Evolutionary conservation across 2,888 invertebrate species (phyloP), one percentile per base, ranked within the genome.

Genomic region (Stenoptilia bipunctidactyla): DNA sequence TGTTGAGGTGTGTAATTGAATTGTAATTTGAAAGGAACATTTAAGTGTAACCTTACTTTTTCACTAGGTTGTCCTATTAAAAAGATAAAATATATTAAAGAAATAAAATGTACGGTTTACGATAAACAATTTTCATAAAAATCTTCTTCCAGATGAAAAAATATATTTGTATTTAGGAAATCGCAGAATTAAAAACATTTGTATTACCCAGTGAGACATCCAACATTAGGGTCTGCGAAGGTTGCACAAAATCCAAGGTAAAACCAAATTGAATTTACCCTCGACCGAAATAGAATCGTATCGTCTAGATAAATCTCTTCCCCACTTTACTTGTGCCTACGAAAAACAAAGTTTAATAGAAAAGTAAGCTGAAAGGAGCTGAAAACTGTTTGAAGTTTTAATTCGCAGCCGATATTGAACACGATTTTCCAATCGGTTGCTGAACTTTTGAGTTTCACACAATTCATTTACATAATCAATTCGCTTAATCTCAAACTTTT

Each of bases 261-360:
- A 74, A 79, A 76, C 73, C 66, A 77, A 80, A 80, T 80, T 77
- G 77, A 79, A 79, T 77, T 75, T 71, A 68, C 74, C 63, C 68
- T 68, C 69, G 58, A 57, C 68, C 69, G 25, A 69, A 75, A 75
- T 66, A 70, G 67, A 72, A 69, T 68, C 73, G 66, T 79, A 75
- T 80, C 77, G 69, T 68, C 67, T 67, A 73, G 71, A 79, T 77
- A 77, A 79, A 79, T 79, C 79, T 77, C 70, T 58, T 68, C 56
- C 58, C 66, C 61, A 64, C 71, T 68, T 66, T 66, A 68, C 68
- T 68, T 65, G 66, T 62, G 66, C 66, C 71, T 69, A 66, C 66
- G 61, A 61, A 70, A 74, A 71, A 77, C 71, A 74, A 77, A 77
- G 70, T 79, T 77, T 73, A 75, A 79, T 77, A 76, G 76, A 68